Evolutionary conservation across 2,888 invertebrate genomes (phyloP).

Genomic region (Imbricaverruca yamaguchii): DNA sequence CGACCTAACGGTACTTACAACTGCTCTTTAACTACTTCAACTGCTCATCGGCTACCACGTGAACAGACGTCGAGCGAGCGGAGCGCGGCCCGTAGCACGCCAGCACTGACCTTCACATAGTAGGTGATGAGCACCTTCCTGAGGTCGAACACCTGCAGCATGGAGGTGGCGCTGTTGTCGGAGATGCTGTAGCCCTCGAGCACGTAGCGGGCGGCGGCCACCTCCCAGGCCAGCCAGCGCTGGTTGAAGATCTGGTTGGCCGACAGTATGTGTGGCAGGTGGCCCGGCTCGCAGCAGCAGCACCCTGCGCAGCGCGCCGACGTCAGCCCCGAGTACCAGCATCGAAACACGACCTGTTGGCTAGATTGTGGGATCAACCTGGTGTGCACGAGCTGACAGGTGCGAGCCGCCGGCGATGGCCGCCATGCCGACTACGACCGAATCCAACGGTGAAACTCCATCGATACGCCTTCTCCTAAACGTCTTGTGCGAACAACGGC

Average conservation of each 20-base stretch:
- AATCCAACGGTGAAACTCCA: too few relatives aligned
- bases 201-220: slow-evolving; percentile 90
- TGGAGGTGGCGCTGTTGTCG: slow-evolving; percentile 93
- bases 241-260: slow-evolving; percentile 96
- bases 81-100: too few relatives aligned
- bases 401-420: not conserved
- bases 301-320: slow-evolving; percentile 50
- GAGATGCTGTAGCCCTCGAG: slow-evolving; percentile 97
- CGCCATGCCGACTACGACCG: too few relatives aligned
- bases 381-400: not conserved
- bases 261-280: slow-evolving; percentile 77
- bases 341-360: too few relatives aligned
- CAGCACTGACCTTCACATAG: slow-evolving; percentile 74
- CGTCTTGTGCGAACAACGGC: too few relatives aligned
- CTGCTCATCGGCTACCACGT: too few relatives aligned
- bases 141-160: slow-evolving; percentile 96
- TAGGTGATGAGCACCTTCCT: slow-evolving; percentile 93
- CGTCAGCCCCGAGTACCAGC: not conserved
- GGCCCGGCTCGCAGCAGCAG: slow-evolving; percentile 85
- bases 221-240: slow-evolving; percentile 97
- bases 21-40: too few relatives aligned
- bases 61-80: not conserved
- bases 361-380: not conserved
- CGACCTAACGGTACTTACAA: too few relatives aligned
- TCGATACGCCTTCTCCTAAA: too few relatives aligned